Base-by-base conservation (phyloP, 2,113 vertebrate genomes). In the Puffinus mauretanicus region DNA sequence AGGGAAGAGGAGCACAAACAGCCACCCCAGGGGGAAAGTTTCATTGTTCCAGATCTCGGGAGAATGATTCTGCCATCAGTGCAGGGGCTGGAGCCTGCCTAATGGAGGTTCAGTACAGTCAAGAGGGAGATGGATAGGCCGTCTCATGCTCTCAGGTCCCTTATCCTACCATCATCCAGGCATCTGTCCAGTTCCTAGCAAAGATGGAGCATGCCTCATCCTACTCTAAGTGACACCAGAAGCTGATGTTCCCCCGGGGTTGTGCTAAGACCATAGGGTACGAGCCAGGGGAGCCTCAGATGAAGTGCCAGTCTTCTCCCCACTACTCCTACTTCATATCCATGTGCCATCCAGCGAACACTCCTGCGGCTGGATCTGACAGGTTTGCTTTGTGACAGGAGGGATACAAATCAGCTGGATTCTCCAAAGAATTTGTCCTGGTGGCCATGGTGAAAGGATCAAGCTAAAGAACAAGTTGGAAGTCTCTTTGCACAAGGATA, bases 281-380 rank as follows among this genome's bases (percentile, higher is more conserved):
- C 47, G 38, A 93, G 52, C 34, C 52, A 66, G 13, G 32, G 24
- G 13, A 93, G 11, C 29, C n/a, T 24, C n/a, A 25, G 44, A 30
- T 32, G 32, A 61, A 70, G 24, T 40, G 44, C 17, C 44, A 40
- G 16, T 27, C 44, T 54, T 22, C 62, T 73, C 40, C 32, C n/a
- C 16, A 3, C 21, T 25, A 4, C 17, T 80, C 36, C 54, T 38
- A 3, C 49, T 84, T 70, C 34, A 14, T 26, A 34, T 51, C 76
- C 18, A 0, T 5, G 11, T 65, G 34, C 60, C 65, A 47, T 16
- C 6, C 55, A 46, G 27, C 3, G 6, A 52, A 36, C 8, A 1
- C 18, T 62, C 57, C 64, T 38, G 2, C 73, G 51, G n/a, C 64
- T 8, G 0, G 34, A n/a, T 19, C 47, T 51, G 44, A 49, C 60